phyloP scores from a whole-genome alignment of 2,113 vertebrate genomes.

The Mesembrinibis cayennensis region DNA sequence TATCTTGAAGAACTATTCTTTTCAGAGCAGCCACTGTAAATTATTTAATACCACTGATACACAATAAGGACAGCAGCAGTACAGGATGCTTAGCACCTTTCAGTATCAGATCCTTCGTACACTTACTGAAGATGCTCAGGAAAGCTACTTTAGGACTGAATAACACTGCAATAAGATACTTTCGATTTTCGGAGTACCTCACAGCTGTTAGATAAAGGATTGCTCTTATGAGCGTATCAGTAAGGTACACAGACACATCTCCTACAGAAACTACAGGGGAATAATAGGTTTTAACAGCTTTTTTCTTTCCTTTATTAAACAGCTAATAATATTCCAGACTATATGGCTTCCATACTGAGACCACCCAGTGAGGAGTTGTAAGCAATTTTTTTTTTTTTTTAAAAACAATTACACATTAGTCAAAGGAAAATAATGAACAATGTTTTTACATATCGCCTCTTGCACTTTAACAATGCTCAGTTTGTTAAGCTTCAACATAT shows the following conservation, averaged over 20 bases:
- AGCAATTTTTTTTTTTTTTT: neutral
- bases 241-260: neutral
- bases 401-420: neutral
- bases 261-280: neutral
- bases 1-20: neutral
- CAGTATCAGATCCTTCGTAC: neutral
- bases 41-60: neutral
- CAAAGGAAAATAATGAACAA: too few relatives aligned
- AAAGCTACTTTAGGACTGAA: neutral
- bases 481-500: neutral
- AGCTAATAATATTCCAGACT: neutral
- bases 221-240: fast-evolving
- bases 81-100: neutral
- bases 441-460: neutral
- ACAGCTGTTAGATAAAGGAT: neutral
- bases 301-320: neutral
- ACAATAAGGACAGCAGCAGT: neutral
- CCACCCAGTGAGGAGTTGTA: neutral
- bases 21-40: neutral
- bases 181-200: neutral
- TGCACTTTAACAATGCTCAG: neutral
- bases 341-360: neutral
- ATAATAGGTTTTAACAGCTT: neutral
- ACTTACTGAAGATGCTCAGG: neutral
- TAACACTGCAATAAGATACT: neutral